Evolutionary conservation across 2,888 invertebrate species (phyloP), one percentile per base, ranked within the genome.

Genomic region (Scaptomyza parva): DNA sequence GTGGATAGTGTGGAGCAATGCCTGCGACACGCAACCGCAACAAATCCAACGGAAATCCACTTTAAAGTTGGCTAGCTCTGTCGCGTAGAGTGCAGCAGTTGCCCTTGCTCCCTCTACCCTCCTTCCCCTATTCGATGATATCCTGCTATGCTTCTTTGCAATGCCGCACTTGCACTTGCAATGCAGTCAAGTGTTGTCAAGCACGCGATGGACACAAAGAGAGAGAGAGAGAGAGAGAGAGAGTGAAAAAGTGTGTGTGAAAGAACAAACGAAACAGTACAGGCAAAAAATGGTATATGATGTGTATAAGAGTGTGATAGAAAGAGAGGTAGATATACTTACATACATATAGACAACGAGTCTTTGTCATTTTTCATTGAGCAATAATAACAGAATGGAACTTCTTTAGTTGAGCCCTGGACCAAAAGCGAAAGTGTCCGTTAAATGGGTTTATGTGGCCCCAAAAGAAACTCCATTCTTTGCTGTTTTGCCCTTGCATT

Each of bases 41-140:
- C 80, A 83, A 83, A 88, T 79, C 78, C 87, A 82, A 87, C 74
- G 87, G 87, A 89, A 86, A 88, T 88, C 80, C 87, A 88, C 87
- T 89, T 88, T 86, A 84, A 84, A 88, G 75, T 89, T 89, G 74
- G 59, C 52, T 41, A 63, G 37, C 17, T 37, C 17, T 65, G 44
- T 55, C 43, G 33, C 41, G 43, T n/a, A 33, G 28, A 20, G 28
- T n/a, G 48, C 41, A 55, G 40, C 37, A 50, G 48, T 30, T 55
- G 48, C 37, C 12, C 22, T 2, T 22, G 17, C 11, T 2, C 9
- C 6, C 18, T 17, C 11, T 2, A 11, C 20, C 18, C 5, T 14
- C 5, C 5, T 9, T 12, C 8, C 14, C 8, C 8, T 8, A 9
- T 14, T 14, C 17, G 37, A 17, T 8, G 2, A 22, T 39, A 50